These are phyloP conservation scores for Catamblyrhynchus diadema DNA, from an alignment of 2,797 vertebrate genomes.

Conservation along the genomic window DNA sequence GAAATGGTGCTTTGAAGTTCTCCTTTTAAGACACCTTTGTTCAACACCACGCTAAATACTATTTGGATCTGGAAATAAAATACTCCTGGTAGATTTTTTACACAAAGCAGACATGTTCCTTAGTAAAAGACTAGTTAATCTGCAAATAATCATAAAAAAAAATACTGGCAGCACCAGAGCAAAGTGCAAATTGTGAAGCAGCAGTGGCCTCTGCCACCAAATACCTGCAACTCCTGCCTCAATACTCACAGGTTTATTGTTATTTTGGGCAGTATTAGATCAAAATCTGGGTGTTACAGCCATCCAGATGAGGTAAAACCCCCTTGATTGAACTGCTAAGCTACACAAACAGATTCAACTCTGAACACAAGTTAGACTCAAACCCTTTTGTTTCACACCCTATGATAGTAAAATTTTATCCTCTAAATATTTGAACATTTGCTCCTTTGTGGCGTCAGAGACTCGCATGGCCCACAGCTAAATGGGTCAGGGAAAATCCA, in stretches of 20 bases:
- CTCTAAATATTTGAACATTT: background rate
- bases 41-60: background rate
- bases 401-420: background rate
- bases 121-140: background rate
- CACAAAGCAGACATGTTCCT: accelerated
- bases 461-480: background rate
- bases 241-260: background rate
- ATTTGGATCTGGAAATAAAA: background rate
- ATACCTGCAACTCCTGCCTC: background rate
- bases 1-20: background rate
- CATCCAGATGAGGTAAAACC: background rate
- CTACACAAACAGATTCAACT: background rate
- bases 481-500: conserved; percentile 55
- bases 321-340: background rate
- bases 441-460: background rate
- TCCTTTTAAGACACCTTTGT: background rate
- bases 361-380: background rate
- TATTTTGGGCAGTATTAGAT: background rate
- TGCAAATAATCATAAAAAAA: background rate
- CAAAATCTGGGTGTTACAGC: background rate
- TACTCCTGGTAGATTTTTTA: background rate
- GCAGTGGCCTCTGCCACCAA: background rate
- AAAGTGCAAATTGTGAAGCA: background rate
- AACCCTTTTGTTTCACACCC: background rate
- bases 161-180: accelerated